Conservation (phyloP, 2,797 vertebrate genomes). For the Fistularia commersonii region DNA sequence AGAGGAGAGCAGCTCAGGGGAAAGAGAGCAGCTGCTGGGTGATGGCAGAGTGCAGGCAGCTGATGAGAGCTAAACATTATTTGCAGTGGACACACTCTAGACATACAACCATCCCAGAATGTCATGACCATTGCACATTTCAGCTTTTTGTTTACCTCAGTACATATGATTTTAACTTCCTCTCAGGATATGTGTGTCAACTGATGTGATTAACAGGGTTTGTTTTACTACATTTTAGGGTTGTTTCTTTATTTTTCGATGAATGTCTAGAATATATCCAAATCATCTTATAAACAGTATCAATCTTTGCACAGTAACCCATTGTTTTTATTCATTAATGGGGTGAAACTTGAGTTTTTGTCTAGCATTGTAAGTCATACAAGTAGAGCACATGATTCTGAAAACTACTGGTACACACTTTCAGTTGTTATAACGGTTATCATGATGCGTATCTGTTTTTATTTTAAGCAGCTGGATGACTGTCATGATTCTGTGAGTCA, state of each 20-base stretch:
- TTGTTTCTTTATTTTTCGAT: neutral
- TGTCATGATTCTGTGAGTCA: too few species aligned
- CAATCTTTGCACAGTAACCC: neutral
- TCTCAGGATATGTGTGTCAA: too few species aligned
- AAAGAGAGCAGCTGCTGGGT: constrained; percentile 68
- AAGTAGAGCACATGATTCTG: too few species aligned
- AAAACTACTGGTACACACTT: too few species aligned
- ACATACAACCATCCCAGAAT: neutral
- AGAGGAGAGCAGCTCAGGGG: constrained; percentile 35
- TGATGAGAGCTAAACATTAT: constrained; percentile 40
- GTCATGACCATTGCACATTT: constrained; percentile 16
- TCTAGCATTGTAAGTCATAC: too few species aligned
- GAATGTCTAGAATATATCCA: constrained; percentile 1
- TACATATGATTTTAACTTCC: neutral
- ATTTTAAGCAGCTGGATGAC: neutral
- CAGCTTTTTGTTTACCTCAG: neutral
- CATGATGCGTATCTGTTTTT: neutral
- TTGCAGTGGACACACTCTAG: neutral
- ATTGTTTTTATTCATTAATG: too few species aligned
- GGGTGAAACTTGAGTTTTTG: too few species aligned
- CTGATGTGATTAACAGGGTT: too few species aligned
- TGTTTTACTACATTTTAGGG: constrained; percentile 1
- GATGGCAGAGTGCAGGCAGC: constrained; percentile 22
- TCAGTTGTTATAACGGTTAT: too few species aligned
- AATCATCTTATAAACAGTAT: neutral